Conservation (phyloP, 2,797 vertebrate species). For the Pipistrellus pipistrellus region DNA sequence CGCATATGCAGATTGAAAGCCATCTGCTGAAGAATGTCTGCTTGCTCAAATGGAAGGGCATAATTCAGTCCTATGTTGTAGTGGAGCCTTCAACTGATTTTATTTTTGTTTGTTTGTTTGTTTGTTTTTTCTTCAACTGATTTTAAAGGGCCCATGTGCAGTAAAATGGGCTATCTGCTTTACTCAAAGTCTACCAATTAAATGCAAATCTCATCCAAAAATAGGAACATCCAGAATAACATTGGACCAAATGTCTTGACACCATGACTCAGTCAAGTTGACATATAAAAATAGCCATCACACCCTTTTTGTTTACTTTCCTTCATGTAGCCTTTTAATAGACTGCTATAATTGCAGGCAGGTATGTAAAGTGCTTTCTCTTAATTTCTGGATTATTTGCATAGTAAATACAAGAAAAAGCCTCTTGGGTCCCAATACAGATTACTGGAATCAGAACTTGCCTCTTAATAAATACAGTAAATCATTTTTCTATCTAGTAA, state of each 20-base stretch:
- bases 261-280: background rate
- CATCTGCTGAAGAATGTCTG: background rate
- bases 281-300: background rate
- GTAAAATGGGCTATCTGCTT: background rate
- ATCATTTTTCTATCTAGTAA: conserved; percentile 5
- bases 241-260: background rate
- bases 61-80: background rate
- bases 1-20: background rate
- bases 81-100: background rate
- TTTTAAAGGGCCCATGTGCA: background rate
- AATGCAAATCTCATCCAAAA: background rate
- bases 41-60: background rate
- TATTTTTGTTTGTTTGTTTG: background rate
- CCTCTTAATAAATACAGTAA: background rate
- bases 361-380: background rate
- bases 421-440: background rate
- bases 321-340: background rate
- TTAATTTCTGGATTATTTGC: background rate
- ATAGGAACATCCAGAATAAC: background rate
- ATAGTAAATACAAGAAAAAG: background rate
- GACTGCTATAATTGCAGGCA: background rate
- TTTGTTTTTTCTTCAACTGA: background rate
- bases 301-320: background rate
- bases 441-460: background rate
- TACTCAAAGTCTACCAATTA: background rate